A percentile compares a stretch with the other conserved stretches of the same genome.
Evolutionary conservation across 2,113 vertebrate genomes (phyloP).

Genomic region (Sprattus sprattus): DNA sequence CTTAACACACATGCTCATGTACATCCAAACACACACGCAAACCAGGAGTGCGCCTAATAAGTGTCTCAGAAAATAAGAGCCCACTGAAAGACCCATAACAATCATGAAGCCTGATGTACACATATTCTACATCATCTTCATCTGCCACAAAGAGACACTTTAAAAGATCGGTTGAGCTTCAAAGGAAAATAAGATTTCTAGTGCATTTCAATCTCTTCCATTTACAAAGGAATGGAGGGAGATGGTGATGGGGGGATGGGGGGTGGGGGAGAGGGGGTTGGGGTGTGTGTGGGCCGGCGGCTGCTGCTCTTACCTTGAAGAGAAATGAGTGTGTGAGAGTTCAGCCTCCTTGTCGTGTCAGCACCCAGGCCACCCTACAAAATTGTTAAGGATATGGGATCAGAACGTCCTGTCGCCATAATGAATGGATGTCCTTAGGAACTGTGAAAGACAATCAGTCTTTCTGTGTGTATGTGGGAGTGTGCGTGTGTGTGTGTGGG

Average conservation of each 20-base stretch:
- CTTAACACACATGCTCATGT: not conserved
- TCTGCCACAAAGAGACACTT: too few relatives aligned
- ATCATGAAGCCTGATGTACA: too few relatives aligned
- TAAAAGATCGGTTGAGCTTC: too few relatives aligned
- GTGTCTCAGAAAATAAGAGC: too few relatives aligned
- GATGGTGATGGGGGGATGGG: too few relatives aligned
- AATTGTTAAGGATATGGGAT: constrained; percentile 14
- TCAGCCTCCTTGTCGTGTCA: constrained; percentile 10
- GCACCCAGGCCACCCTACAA: not conserved
- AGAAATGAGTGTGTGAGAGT: not conserved
- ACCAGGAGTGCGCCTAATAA: too few relatives aligned
- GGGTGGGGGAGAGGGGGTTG: too few relatives aligned
- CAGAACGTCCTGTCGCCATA: not conserved
- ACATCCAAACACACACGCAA: not conserved
- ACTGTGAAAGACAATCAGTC: constrained; percentile 1
- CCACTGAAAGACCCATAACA: too few relatives aligned
- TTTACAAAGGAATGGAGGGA: too few relatives aligned
- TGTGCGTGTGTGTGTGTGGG: not conserved
- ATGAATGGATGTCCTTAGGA: not conserved
- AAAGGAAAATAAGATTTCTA: too few relatives aligned
- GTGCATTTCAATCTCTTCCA: too few relatives aligned
- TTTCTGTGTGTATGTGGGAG: not conserved
- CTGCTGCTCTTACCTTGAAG: not conserved
- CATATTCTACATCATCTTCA: too few relatives aligned
- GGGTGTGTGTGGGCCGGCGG: not conserved